Percentiles rank a stretch among this genome's conserved stretches.
These are phyloP conservation scores for Eufriesea mexicana DNA, from an alignment of 1,140 invertebrate species.

Conservation along the genomic window DNA sequence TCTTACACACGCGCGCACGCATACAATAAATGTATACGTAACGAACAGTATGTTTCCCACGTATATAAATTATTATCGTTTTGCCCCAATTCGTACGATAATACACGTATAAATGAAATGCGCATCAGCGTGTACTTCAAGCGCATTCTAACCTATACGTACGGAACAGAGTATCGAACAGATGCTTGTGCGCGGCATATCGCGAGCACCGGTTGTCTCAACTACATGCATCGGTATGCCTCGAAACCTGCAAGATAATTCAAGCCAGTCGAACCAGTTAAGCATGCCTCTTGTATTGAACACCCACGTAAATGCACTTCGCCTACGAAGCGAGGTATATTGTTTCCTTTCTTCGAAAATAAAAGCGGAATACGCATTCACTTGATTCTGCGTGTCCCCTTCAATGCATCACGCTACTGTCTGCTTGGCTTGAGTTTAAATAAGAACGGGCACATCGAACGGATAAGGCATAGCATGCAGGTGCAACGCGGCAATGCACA, in stretches of 20 bases:
- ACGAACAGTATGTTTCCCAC: too few relatives aligned
- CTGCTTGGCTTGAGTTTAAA: background rate
- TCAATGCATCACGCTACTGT: background rate
- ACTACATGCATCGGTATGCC: background rate
- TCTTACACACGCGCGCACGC: background rate
- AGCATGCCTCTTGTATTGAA: conserved; percentile 1
- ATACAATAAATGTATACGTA: background rate
- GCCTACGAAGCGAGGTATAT: conserved; percentile 36
- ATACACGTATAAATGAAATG: background rate
- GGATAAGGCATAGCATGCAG: conserved; percentile 28
- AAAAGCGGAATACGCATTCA: conserved; percentile 33
- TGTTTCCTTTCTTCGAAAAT: conserved; percentile 34
- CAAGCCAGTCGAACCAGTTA: conserved; percentile 31
- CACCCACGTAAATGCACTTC: conserved; percentile 32
- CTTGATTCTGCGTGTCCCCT: background rate
- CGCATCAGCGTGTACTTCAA: background rate
- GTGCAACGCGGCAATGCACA: conserved; percentile 41
- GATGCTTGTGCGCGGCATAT: background rate
- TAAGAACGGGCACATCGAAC: conserved; percentile 15
- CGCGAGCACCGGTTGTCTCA: background rate
- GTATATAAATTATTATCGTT: too few relatives aligned
- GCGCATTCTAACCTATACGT: too few relatives aligned
- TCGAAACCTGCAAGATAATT: conserved; percentile 33
- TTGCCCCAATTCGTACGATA: background rate
- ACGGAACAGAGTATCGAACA: background rate